phyloP scores from a whole-genome alignment of 2,113 vertebrate species.

The Lathamus discolor region DNA sequence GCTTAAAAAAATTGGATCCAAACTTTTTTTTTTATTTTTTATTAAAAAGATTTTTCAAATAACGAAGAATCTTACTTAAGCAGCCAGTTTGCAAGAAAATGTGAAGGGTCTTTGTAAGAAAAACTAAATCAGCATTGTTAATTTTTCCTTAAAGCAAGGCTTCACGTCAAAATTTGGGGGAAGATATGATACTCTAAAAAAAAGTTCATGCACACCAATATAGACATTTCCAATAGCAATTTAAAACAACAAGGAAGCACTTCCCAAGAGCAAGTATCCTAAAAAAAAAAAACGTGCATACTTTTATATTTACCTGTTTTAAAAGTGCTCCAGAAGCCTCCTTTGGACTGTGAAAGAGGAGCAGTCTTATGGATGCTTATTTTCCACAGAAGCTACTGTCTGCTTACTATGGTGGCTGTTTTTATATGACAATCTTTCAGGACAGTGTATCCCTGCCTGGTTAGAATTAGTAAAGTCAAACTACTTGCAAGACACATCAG shows the following conservation, averaged over 20 bases:
- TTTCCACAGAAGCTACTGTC: neutral
- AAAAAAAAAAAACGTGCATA: neutral
- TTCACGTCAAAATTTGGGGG: neutral
- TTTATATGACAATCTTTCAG: neutral
- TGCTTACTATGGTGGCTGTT: neutral
- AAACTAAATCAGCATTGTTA: neutral
- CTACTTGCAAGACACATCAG: neutral
- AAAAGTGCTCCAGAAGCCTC: neutral
- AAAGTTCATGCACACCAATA: neutral
- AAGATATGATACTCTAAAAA: neutral
- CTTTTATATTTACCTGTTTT: neutral
- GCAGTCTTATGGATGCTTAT: neutral
- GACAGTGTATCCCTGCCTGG: neutral
- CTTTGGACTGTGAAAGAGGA: neutral
- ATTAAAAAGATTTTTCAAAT: neutral
- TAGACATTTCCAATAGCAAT: neutral
- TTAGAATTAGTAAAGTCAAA: neutral
- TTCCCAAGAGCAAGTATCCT: neutral
- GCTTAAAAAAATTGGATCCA: neutral
- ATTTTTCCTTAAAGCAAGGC: neutral
- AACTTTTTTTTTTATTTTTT: neutral
- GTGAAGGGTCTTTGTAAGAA: neutral
- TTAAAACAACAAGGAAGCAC: neutral
- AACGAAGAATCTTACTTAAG: neutral
- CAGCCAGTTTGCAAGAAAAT: neutral